phyloP scores from a whole-genome alignment of 92 coral and sea anemone species.

The Bergia puertoricense region DNA sequence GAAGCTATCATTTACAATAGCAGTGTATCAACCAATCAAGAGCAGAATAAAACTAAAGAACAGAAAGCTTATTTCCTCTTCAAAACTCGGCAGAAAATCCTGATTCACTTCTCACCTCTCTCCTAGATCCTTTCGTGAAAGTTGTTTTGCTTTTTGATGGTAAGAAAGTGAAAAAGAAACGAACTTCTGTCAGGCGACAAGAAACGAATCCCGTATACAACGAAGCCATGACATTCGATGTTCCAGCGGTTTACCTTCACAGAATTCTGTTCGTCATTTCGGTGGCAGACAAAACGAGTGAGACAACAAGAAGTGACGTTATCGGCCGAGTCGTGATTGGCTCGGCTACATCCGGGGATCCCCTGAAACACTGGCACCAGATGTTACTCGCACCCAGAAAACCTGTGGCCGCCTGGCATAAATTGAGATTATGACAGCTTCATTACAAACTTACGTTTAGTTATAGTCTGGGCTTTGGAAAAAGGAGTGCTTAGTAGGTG shows the following conservation, averaged over 20 bases:
- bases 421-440: conserved; percentile 55
- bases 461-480: no score
- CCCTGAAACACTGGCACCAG: conserved; percentile 97
- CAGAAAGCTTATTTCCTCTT: background rate
- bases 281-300: conserved; percentile 87
- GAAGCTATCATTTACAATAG: background rate
- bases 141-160: conserved; percentile 94
- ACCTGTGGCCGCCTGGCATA: conserved; percentile 98
- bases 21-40: background rate
- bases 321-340: conserved; percentile 99
- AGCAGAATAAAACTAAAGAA: background rate
- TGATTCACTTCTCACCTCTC: background rate
- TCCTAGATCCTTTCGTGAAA: conserved; percentile 90
- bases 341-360: conserved; percentile 85
- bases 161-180: conserved; percentile 88
- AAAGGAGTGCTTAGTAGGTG: no score
- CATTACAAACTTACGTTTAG: background rate
- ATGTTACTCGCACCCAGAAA: conserved; percentile 91
- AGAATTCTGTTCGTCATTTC: conserved; percentile 86
- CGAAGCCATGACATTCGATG: conserved; percentile 95
- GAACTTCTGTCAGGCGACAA: conserved; percentile 81
- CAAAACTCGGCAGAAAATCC: no score
- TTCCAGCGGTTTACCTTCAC: conserved; percentile 83
- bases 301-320: conserved; percentile 80
- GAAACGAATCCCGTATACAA: conserved; percentile 94